Base-by-base conservation (phyloP, 2,888 invertebrate genomes). In the Apamea anceps region DNA sequence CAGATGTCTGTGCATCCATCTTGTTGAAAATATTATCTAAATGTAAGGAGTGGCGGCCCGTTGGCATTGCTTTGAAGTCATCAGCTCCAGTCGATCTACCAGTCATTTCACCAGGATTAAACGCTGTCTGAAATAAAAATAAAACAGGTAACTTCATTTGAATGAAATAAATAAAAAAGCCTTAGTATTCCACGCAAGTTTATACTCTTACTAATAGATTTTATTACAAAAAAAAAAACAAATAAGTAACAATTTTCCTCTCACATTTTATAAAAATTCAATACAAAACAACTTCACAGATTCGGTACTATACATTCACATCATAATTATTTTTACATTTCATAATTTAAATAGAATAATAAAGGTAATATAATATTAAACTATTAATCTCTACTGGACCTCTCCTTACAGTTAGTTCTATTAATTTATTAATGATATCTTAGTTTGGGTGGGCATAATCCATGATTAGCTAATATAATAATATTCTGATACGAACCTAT, bases 21-120 rank as follows among this genome's bases (percentile, higher is more conserved):
- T 95, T 91, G 68, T 90, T 94, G 45, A 94, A 92, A 7, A 96
- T 88, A 70, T 86, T 93, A 25, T 95, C 94, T 25, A 96, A 75
- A 21, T 93, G 93, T 32, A 95, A 82, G 0, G 96, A 95, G 75
- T 95, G 94, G 1, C 95, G 92, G 3, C 94, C 93, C 15, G 88
- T 28, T 10, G 89, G 83, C 51, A 88, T 76, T 21, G 85, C 62
- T 32, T 85, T 87, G 5, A 90, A 80, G 25, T 95, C 94, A 13
- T 94, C 94, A 12, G 96, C 90, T 2, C 93, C 96, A 37, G 96
- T 96, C 0, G 96, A 97, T 74, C 96, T 91, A 0, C 96, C 96
- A 13, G 96, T 96, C 93, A 97, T 94, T 89, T 97, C 96, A 21
- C 95, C 95, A 75, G 96, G 96, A 84, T 95, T 94, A 82, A 97